Base-by-base conservation (phyloP, 1,140 invertebrate species). In the Drosophila nigromelanica region DNA sequence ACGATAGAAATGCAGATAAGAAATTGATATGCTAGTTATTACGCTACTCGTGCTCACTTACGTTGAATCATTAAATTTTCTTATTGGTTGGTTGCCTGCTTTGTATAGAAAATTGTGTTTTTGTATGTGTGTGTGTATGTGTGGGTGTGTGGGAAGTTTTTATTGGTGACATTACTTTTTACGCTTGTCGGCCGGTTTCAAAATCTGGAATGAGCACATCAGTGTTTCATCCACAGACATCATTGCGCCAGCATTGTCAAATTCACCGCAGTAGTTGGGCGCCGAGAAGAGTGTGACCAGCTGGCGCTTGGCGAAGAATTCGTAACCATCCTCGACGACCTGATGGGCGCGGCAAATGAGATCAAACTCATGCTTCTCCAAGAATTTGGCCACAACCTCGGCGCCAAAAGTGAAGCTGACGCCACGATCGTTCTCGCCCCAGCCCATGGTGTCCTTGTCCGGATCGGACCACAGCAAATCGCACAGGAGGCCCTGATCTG, bases 191-290 rank as follows among this genome's bases (percentile, higher is more conserved):
- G 98, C 98, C 74, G 98, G 98, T 93, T 99, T 99, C 92, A 99
- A 93, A 81, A 99, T 99, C 96, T 99, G 94, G 94, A 96, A 99
- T 91, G 98, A 99, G 94, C 99, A 99, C 98, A 99, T 99, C 18
- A 99, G 94, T 50, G 98, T 98, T 91, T 99, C 99, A 93, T 99
- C 99, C 54, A 99, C 99, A 76, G 97, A 98, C 98, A 99, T 99
- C 97, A 99, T 99, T 60, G 98, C 98, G 70, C 93, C 94, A 59
- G 99, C 99, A 92, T 99, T 99, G 92, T 99, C 99, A 92, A 99
- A 99, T 94, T 99, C 99, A 55, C 94, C 95, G 93, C 99, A 99
- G 92, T 99, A 99, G 93, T 99, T 99, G 18, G 99, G 99, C 39
- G 99, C 97, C 6, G 96, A 97, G 91, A 99, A 99, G 18, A 99